These are phyloP conservation scores for Tarsius wallacei DNA, from an alignment of 2,797 vertebrate species.

Conservation along the genomic window DNA sequence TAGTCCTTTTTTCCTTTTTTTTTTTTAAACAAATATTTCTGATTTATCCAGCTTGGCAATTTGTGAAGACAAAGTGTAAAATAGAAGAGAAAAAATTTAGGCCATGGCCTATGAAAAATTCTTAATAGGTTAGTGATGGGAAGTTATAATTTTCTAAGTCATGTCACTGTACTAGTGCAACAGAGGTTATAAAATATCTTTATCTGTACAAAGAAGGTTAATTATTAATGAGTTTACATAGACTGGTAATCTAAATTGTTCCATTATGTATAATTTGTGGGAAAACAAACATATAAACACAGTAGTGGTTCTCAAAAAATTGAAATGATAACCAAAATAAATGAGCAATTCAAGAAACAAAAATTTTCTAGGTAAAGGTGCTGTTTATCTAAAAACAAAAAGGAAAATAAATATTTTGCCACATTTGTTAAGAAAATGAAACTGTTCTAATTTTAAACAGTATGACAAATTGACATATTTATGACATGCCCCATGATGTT, in stretches of 20 bases:
- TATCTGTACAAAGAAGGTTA: background rate
- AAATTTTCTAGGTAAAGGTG: background rate
- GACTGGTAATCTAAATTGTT: background rate
- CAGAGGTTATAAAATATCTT: background rate
- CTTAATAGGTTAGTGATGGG: background rate
- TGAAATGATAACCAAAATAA: background rate
- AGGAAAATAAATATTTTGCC: background rate
- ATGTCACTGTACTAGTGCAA: background rate
- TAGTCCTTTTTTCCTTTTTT: background rate
- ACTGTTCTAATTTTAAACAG: background rate
- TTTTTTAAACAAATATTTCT: background rate
- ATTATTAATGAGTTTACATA: background rate
- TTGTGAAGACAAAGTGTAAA: background rate
- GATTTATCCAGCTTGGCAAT: background rate
- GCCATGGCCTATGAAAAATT: background rate
- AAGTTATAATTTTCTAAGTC: background rate
- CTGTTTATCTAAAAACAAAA: background rate
- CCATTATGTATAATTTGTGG: background rate
- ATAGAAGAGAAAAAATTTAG: background rate
- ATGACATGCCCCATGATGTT: background rate
- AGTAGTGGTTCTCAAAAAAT: background rate
- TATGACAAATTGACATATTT: background rate
- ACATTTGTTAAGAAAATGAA: background rate
- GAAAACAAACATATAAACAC: background rate
- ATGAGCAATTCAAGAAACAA: background rate